Base-by-base conservation (phyloP, 2,797 vertebrate species). In the Emydoidea blandingii region DNA sequence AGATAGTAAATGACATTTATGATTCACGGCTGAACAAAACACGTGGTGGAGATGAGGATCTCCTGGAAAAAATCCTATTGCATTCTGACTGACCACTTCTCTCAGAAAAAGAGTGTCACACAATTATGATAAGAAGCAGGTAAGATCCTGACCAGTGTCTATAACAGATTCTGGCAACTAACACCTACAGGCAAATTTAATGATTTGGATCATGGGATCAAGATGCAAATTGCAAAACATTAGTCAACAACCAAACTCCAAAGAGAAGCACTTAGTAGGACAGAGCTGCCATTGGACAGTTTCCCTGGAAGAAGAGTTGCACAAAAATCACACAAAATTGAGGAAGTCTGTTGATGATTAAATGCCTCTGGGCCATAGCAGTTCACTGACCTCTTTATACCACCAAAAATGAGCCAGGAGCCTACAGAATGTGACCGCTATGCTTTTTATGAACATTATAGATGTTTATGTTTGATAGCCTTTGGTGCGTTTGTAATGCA, bases 1-100 rank as follows among this genome's bases (percentile, higher is more conserved):
- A 93, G 92, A 53, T 86, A 81, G 62, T 59, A 90, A 89, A 85
- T 78, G 41, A 80, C 79, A 84, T 84, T 92, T 83, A 85, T 62
- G 85, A 72, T 49, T 53, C 49, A 47, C 2, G 62, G 59, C 47
- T 81, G 68, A 93, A 83, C 62, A 74, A 2, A 2, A 37, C 57
- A 54, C 12, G 79, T 68, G 47, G 15, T 47, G 16, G 18, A 74
- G 74, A 54, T 0, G 3, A 91, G 76, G 47, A 82, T 74, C 85
- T 85, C 88, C 53, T 25, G 47, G 88, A 94, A 57, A 91, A 86
- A 94, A 2, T 34, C 85, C 31, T 41, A 81, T 23, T 65, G 34
- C 37, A 3, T 81, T 90, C 88, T 78, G 47, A 82, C 4, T 25
- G 41, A 88, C 83, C 89, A 47, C 1, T 89, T 93, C 25, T 83